Base-by-base conservation (phyloP, 2,113 vertebrate genomes). In the Leptodactylus fuscus region DNA sequence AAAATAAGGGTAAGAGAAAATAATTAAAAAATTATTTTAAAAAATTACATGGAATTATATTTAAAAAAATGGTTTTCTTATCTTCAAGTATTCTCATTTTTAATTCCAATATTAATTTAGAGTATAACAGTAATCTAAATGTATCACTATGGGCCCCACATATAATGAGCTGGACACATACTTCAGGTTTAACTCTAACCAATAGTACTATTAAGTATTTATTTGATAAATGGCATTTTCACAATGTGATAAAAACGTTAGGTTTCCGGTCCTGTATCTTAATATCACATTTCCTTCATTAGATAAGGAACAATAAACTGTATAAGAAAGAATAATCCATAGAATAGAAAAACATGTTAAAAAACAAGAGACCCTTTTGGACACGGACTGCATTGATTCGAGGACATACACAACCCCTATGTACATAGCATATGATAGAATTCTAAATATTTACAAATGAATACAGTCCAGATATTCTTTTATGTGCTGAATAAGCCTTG, bases 391-490 rank as follows among this genome's bases (percentile, higher is more conserved):
- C 32, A 16, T 48, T 65, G 58, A n/a, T 65, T 62, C 38, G 20
- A 6, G 55, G 41, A 48, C 15, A 49, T 44, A 24, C 41, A 73
- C 55, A 55, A 22, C 51, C 36, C 29, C 69, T 73, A 9, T 73
- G 62, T 49, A 73, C 44, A 71, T 71, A 69, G 46, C 29, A 73
- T 29, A 41, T 75, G 70, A 62, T 83, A 75, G 70, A 60, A 83
- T 83, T 83, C 82, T 83, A 83, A 83, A 83, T 83, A 83, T 83
- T 75, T 83, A 55, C 24, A 62, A 41, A 46, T 48, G 12, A 75
- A 51, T 75, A 11, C 16, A 46, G 18, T 73, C 69, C 71, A 75
- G 82, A 83, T 60, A 75, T 75, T 83, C 36, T 75, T 83, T 83
- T 75, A 75, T 83, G 69, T 75, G 36, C 53, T 32, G 38, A 58